Percentiles rank a stretch among this genome's conserved stretches.
phyloP scores from a whole-genome alignment of 2,888 invertebrate species.

The Aphodius sticticus region DNA sequence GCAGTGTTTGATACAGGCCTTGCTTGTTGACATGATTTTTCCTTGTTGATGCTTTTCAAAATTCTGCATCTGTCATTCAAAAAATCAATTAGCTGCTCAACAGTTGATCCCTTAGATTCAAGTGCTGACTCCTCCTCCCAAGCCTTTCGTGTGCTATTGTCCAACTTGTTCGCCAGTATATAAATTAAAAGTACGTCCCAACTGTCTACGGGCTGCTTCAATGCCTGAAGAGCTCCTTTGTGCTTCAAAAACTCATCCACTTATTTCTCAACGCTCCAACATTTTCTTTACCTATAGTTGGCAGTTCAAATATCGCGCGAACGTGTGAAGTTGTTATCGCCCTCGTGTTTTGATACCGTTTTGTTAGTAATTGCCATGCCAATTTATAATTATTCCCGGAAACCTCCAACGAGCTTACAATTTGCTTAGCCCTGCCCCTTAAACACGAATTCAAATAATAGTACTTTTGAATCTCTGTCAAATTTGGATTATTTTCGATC shows the following conservation, averaged over 20 bases:
- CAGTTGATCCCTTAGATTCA: slow-evolving; percentile 5
- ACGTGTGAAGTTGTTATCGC: no score
- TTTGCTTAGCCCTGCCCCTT: no score
- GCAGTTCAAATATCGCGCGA: no score
- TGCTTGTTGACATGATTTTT: neutral
- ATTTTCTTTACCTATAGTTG: neutral
- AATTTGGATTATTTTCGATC: no score
- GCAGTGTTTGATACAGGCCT: neutral
- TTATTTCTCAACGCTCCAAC: slow-evolving; percentile 18
- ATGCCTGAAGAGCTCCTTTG: slow-evolving; percentile 9
- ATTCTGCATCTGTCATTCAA: slow-evolving; percentile 23
- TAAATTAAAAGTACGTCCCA: slow-evolving; percentile 11
- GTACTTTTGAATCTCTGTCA: no score
- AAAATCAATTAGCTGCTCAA: slow-evolving; percentile 22
- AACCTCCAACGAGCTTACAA: no score
- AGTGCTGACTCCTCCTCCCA: slow-evolving; percentile 19
- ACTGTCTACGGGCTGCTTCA: neutral
- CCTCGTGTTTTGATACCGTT: no score
- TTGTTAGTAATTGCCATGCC: no score
- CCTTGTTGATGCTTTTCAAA: slow-evolving; percentile 19
- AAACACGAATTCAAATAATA: no score
- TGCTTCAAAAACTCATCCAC: slow-evolving; percentile 25
- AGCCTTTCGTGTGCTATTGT: neutral
- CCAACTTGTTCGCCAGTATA: no score
- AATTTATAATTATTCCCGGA: no score